A percentile compares a stretch with the other conserved stretches of the same genome.
Conservation (phyloP, 92 coral and sea anemone species). For the Plumapathes pennacea region DNA sequence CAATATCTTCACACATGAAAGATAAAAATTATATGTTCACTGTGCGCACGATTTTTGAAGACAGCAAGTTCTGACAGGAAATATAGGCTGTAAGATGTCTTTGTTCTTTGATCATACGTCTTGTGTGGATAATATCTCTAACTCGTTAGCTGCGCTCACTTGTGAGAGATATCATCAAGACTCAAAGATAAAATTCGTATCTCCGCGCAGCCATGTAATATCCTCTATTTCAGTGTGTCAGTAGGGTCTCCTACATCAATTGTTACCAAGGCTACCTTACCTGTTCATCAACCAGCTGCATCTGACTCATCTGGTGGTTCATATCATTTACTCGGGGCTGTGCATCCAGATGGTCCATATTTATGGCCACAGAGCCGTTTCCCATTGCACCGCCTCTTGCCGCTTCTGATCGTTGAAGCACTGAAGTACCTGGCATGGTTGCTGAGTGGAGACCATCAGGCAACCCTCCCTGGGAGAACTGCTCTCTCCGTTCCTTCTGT, state of each 20-base stretch:
- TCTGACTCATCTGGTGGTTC: slow-evolving; percentile 65
- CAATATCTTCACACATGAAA: no score
- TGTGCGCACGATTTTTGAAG: no score
- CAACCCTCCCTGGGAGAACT: slow-evolving; percentile 93
- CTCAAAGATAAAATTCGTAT: no score
- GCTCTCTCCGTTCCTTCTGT: slow-evolving; percentile 92
- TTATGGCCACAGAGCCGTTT: slow-evolving; percentile 73
- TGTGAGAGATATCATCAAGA: no score
- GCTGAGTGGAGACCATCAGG: slow-evolving; percentile 66
- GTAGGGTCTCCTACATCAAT: not conserved
- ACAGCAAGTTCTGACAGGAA: no score
- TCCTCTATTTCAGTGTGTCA: no score
- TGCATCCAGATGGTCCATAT: slow-evolving; percentile 72
- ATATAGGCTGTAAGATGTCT: no score
- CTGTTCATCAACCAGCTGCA: slow-evolving; percentile 91
- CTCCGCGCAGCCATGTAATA: no score
- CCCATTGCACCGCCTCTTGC: slow-evolving; percentile 50
- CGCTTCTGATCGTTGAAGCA: slow-evolving; percentile 68
- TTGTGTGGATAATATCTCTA: not conserved
- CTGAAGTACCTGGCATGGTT: slow-evolving; percentile 82
- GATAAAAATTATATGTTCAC: no score
- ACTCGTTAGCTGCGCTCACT: no score
- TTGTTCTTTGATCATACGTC: no score
- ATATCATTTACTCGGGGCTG: slow-evolving; percentile 31
- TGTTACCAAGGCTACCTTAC: slow-evolving; percentile 15